phyloP scores from a whole-genome alignment of 2,888 invertebrate species.

The Rotaria socialis region DNA sequence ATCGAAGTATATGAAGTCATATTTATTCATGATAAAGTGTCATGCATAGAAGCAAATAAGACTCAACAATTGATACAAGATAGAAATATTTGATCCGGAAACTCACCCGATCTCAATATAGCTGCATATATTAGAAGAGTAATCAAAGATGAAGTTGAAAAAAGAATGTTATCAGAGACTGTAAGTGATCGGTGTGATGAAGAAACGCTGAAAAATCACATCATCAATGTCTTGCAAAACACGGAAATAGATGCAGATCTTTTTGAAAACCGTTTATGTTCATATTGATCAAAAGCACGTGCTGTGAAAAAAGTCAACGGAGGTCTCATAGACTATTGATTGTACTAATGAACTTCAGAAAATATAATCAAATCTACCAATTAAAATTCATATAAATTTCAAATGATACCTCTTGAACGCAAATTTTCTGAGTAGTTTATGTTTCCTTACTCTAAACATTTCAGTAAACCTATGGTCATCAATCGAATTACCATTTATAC shows the following conservation, averaged over 20 bases:
- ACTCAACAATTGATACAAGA: no score
- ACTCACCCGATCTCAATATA: neutral
- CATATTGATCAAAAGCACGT: neutral
- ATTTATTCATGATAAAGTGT: no score
- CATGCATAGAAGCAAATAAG: no score
- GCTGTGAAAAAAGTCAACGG: neutral
- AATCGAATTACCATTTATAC: no score
- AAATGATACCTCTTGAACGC: no score
- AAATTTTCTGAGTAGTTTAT: no score
- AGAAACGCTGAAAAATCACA: neutral
- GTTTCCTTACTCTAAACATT: no score
- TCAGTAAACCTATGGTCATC: no score
- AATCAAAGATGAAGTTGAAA: neutral
- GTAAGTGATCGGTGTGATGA: no score
- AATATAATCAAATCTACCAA: neutral
- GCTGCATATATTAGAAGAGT: neutral
- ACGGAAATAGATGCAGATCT: neutral
- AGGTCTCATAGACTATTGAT: neutral
- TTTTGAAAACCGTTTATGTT: neutral
- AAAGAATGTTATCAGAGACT: no score
- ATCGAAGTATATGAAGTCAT: neutral
- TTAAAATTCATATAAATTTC: no score
- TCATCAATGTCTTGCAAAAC: neutral
- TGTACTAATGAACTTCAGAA: neutral
- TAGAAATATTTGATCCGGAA: neutral